Conservation (phyloP, 2,113 vertebrate genomes). For the Setophaga coronata region DNA sequence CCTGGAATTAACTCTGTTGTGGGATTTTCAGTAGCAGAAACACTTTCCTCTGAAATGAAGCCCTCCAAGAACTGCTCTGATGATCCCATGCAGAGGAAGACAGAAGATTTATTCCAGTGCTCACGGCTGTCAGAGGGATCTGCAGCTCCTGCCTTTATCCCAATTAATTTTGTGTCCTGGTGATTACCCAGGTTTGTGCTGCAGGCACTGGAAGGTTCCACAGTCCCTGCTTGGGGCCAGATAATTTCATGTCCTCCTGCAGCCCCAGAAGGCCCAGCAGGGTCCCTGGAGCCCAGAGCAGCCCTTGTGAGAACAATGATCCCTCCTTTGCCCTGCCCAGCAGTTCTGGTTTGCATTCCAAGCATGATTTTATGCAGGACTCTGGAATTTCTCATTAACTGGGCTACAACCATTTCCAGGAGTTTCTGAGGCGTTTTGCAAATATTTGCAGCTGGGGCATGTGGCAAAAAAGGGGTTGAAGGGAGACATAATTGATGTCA, state of each 20-base stretch:
- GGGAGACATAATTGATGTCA: background rate
- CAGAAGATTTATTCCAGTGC: background rate
- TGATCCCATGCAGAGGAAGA: background rate
- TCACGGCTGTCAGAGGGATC: background rate
- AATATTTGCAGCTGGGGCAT: background rate
- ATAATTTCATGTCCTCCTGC: background rate
- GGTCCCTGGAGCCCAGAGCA: background rate
- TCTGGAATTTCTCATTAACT: slow-evolving; percentile 10
- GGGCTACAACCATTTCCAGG: background rate
- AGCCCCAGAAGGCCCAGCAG: background rate
- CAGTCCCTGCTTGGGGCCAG: background rate
- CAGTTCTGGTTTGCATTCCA: background rate
- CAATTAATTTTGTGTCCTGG: background rate
- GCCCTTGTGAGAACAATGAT: background rate
- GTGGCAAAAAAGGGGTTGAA: background rate
- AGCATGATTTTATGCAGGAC: background rate
- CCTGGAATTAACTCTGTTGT: accelerated
- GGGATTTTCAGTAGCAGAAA: background rate
- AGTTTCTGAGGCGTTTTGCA: background rate
- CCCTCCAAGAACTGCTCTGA: background rate
- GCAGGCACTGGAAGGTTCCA: background rate
- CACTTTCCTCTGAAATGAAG: background rate
- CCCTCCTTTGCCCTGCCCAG: background rate
- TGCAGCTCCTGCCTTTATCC: background rate
- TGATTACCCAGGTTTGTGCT: background rate